Evolutionary conservation across 1,140 invertebrate species (phyloP).

Genomic region (Hydropsyche tenuis): DNA sequence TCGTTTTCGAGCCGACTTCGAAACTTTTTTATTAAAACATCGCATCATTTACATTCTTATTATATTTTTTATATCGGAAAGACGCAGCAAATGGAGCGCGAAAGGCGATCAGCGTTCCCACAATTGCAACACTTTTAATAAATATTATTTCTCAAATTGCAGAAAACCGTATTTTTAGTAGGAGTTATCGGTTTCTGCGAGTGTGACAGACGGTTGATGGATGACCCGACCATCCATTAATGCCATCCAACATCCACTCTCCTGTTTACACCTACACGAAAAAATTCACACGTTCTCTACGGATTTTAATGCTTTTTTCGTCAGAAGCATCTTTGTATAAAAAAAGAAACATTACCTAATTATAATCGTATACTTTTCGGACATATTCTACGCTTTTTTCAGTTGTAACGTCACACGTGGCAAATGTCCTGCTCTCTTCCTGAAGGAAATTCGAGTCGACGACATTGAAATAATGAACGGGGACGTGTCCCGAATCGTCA

Average conservation of each 20-base stretch:
- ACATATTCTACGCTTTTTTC: too few relatives aligned
- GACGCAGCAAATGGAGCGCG: too few relatives aligned
- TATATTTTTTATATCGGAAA: too few relatives aligned
- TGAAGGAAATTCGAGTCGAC: conserved; percentile 1
- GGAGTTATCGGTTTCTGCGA: conserved; percentile 6
- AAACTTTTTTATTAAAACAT: conserved; percentile 16
- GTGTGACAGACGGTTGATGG: conserved; percentile 32
- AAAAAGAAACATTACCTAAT: too few relatives aligned
- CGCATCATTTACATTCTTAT: too few relatives aligned
- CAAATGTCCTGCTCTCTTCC: background rate
- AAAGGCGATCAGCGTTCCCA: too few relatives aligned
- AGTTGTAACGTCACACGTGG: too few relatives aligned
- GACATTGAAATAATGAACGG: conserved; percentile 29
- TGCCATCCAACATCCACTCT: conserved; percentile 5
- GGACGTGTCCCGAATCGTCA: conserved; percentile 26
- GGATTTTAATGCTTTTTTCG: background rate
- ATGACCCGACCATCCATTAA: conserved; percentile 29
- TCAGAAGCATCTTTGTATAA: background rate
- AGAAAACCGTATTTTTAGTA: conserved; percentile 23
- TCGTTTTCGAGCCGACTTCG: background rate
- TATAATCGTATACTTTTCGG: background rate
- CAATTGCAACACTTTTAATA: too few relatives aligned
- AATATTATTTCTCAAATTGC: too few relatives aligned
- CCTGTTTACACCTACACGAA: conserved; percentile 8
- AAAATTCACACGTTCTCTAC: background rate